These are phyloP conservation scores for Gambusia yucatana DNA, from an alignment of 2,797 vertebrate species.

Conservation along the genomic window DNA sequence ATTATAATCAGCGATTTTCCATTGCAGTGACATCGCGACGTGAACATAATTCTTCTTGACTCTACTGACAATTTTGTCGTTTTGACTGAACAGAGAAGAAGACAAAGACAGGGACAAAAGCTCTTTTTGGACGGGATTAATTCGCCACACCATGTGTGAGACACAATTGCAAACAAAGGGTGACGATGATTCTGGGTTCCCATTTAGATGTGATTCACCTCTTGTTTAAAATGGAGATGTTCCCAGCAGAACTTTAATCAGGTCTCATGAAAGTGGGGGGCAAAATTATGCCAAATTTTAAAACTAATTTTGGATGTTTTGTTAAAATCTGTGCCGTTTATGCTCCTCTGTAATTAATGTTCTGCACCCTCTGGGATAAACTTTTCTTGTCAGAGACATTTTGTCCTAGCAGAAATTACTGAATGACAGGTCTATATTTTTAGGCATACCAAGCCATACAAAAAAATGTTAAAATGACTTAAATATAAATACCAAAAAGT, in stretches of 20 bases:
- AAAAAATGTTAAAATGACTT: background rate
- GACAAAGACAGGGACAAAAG: conserved; percentile 43
- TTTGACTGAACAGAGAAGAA: conserved; percentile 38
- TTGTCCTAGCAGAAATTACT: background rate
- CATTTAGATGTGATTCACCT: conserved; percentile 28
- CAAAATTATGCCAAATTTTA: no score
- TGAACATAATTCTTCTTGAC: conserved; percentile 59
- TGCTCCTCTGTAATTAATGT: background rate
- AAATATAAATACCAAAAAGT: background rate
- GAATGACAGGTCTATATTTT: background rate
- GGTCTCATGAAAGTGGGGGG: background rate
- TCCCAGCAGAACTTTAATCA: background rate
- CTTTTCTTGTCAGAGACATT: background rate
- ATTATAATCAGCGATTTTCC: conserved; percentile 45
- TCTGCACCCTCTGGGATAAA: background rate
- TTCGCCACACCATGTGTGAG: conserved; percentile 47
- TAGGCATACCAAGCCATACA: background rate
- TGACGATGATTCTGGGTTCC: conserved; percentile 39
- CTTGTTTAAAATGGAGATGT: background rate
- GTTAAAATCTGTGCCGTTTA: background rate
- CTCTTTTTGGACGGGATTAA: conserved; percentile 50
- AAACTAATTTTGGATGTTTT: background rate
- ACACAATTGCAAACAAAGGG: conserved; percentile 55
- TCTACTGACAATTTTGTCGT: background rate
- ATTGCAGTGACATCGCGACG: conserved; percentile 34